Percentiles rank a stretch among this genome's conserved stretches.
These are phyloP conservation scores for Tyria jacobaeae DNA, from an alignment of 2,888 invertebrate genomes.

Conservation along the genomic window DNA sequence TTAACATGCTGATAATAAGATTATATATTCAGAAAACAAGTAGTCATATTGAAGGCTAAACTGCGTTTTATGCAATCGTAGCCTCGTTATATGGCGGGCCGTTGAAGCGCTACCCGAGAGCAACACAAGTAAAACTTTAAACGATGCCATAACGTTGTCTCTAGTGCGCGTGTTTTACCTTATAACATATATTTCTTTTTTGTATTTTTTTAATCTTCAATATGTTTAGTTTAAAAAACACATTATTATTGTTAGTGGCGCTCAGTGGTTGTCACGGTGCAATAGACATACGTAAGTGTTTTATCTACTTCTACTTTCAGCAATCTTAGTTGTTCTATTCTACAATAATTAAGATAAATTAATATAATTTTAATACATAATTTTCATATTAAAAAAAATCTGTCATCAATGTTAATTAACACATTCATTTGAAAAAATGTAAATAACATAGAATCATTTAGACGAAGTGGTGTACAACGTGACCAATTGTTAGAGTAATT, in stretches of 20 bases:
- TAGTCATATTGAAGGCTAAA: conserved; percentile 67
- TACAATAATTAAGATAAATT: not conserved
- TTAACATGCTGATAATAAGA: conserved; percentile 23
- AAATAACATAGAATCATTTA: too few relatives aligned
- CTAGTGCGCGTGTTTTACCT: conserved; percentile 43
- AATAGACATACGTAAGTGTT: conserved; percentile 71
- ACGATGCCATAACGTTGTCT: conserved; percentile 47
- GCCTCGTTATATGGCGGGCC: conserved; percentile 25
- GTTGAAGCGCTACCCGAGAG: conserved; percentile 29
- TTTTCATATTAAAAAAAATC: too few relatives aligned
- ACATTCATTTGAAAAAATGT: too few relatives aligned
- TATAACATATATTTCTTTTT: conserved; percentile 3
- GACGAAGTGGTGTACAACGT: too few relatives aligned
- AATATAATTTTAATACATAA: not conserved
- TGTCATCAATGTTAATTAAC: too few relatives aligned
- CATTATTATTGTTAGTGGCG: conserved; percentile 52
- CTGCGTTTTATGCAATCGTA: conserved; percentile 66
- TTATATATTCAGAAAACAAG: conserved; percentile 61
- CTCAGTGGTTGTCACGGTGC: conserved; percentile 57
- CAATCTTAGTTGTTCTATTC: not conserved
- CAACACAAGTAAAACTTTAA: conserved; percentile 41
- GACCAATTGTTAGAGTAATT: too few relatives aligned
- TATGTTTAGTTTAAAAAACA: conserved; percentile 30
- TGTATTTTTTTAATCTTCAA: conserved; percentile 11
- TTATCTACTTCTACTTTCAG: conserved; percentile 2